Base-by-base conservation (phyloP, 1,140 invertebrate genomes). In the Agrypnia vestita region DNA sequence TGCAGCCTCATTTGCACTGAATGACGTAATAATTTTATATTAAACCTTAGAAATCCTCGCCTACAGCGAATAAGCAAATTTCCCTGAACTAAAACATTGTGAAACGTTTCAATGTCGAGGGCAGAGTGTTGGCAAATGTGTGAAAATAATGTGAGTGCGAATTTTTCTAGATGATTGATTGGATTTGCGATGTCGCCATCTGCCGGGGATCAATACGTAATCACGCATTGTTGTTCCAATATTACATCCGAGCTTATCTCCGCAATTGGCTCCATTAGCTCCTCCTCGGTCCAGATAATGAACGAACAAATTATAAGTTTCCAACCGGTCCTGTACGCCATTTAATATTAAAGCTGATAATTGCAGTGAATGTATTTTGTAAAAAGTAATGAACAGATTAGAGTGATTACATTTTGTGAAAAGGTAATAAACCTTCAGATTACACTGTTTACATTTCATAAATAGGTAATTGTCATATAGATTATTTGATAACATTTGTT, bases 241-340 rank as follows among this genome's bases (percentile, higher is more conserved):
- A 56, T 35, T 59, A 71, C 25, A 71, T 51, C 51, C 67, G 11
- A 17, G 15, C 67, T 71, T 71, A 71, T 71, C 67, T 53, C 35
- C n/a, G 19, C 67, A 71, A 71, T 71, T 71, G 46, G 67, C 15
- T 71, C 67, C 67, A 71, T 71, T 71, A 71, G 67, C 67, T 71
- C 49, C n/a, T 35, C 6, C 25, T 35, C 49, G 11, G 15, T 69
- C 3, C 46, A 51, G 67, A 71, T 71, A 71, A 71, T 51, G 67
- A 71, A 71, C 67, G 47, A 71, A 71, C 47, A 71, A 71, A 71
- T 35, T 71, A 71, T 49, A 51, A 49, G 49, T 71, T 49, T n/a
- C 77, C 46, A 47, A 67, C 43, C 3, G 43, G 55, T 13, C 25
- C 53, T 71, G 69, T 35, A 35, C 6, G 25, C 6, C 25, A 35